phyloP scores from a whole-genome alignment of 2,113 vertebrate genomes.

The Corythaixoides concolor region DNA sequence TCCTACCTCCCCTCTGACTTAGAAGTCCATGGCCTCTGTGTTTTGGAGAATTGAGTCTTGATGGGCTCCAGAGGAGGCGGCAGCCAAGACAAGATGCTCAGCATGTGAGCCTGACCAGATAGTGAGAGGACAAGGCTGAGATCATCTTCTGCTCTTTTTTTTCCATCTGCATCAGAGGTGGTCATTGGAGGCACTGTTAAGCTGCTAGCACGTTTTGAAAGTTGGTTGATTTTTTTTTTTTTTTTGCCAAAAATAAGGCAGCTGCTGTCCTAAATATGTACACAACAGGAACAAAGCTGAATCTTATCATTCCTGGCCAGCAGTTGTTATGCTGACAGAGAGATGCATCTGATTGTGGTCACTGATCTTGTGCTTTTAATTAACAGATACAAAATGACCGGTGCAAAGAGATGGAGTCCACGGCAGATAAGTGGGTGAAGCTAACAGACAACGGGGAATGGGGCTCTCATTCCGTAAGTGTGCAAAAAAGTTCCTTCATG shows the following conservation, averaged over 20 bases:
- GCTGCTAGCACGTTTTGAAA: neutral
- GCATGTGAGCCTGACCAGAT: neutral
- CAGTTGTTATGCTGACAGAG: neutral
- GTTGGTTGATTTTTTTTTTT: neutral
- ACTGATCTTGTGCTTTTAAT: slow-evolving; percentile 49
- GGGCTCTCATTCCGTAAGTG: slow-evolving; percentile 87
- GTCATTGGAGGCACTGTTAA: neutral
- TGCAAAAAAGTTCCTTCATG: neutral
- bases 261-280: neutral
- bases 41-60: neutral
- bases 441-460: slow-evolving; percentile 89
- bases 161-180: neutral
- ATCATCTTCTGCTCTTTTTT: neutral
- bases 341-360: neutral
- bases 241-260: no score
- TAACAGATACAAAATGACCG: slow-evolving; percentile 96
- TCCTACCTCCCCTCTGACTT: neutral
- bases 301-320: neutral
- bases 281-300: neutral
- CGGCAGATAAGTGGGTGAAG: slow-evolving; percentile 90
- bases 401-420: slow-evolving; percentile 93
- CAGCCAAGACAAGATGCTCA: neutral
- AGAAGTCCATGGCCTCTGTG: neutral
- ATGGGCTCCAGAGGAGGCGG: neutral
- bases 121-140: neutral